phyloP scores from a whole-genome alignment of 2,797 vertebrate genomes.

The Phalanger gymnotis region DNA sequence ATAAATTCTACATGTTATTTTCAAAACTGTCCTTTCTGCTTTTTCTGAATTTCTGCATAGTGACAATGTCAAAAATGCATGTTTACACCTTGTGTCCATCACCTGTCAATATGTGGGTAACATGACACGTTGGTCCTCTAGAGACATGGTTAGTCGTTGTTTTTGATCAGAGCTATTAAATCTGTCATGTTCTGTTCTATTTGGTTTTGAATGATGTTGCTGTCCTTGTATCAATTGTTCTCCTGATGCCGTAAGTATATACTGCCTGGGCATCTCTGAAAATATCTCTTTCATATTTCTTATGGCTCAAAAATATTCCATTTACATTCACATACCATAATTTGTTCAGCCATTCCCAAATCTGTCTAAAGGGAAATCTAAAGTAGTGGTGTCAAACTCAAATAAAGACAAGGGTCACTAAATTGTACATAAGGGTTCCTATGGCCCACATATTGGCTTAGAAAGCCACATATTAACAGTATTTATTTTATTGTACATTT shows the following conservation, averaged over 20 bases:
- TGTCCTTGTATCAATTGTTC: not conserved
- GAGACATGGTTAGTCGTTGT: not conserved
- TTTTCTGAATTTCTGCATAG: not conserved
- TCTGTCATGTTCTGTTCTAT: not conserved
- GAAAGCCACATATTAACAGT: not conserved
- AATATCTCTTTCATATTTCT: not conserved
- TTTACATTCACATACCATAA: not conserved
- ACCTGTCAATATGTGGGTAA: not conserved
- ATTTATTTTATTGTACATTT: not conserved
- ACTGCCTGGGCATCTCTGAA: not conserved
- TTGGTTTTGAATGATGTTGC: not conserved
- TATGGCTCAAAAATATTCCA: not conserved
- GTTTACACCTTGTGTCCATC: not conserved
- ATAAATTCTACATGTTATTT: not conserved
- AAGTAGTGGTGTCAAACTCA: not conserved
- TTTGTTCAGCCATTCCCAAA: not conserved
- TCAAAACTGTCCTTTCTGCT: not conserved
- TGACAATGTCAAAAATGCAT: not conserved
- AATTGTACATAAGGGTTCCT: not conserved
- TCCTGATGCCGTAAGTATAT: not conserved
- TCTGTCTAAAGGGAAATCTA: not conserved
- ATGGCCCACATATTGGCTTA: not conserved
- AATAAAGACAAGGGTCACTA: not conserved
- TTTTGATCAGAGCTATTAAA: not conserved
- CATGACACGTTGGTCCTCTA: not conserved